Conservation (phyloP, 2,113 vertebrate genomes). For the Takifugu flavidus region DNA sequence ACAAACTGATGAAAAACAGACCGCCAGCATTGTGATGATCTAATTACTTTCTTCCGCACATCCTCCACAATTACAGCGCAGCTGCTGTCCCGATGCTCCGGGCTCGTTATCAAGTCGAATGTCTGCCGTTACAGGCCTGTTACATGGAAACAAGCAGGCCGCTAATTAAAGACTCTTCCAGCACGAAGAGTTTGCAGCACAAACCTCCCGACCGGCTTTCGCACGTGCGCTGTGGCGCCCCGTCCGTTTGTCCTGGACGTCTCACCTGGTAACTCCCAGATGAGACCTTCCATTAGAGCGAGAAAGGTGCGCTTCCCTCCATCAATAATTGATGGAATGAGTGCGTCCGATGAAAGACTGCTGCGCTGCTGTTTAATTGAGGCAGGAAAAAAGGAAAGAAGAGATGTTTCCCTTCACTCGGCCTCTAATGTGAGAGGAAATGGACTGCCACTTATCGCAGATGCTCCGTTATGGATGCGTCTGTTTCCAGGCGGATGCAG, state of each 20-base stretch:
- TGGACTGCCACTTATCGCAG: slow-evolving; percentile 62
- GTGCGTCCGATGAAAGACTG: slow-evolving; percentile 53
- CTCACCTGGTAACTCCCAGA: too few relatives aligned
- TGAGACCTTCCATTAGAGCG: slow-evolving; percentile 11
- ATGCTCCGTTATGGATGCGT: slow-evolving; percentile 46
- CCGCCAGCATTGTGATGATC: slow-evolving; percentile 61
- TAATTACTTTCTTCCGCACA: slow-evolving; percentile 72
- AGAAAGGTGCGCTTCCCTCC: slow-evolving; percentile 43
- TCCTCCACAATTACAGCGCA: slow-evolving; percentile 65
- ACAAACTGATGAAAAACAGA: slow-evolving; percentile 55
- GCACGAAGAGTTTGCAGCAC: too few relatives aligned
- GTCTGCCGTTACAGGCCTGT: slow-evolving; percentile 28
- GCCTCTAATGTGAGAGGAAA: slow-evolving; percentile 65
- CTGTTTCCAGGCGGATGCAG: neutral
- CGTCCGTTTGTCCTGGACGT: too few relatives aligned
- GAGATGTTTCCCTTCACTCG: slow-evolving; percentile 37
- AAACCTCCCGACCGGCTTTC: too few relatives aligned
- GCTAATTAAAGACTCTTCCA: neutral
- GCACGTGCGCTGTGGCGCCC: too few relatives aligned
- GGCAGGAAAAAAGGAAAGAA: slow-evolving; percentile 29
- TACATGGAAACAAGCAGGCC: slow-evolving; percentile 3
- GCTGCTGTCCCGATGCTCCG: slow-evolving; percentile 53
- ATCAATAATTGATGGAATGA: slow-evolving; percentile 66
- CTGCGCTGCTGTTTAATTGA: slow-evolving; percentile 43
- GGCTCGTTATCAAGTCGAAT: slow-evolving; percentile 8